These are phyloP conservation scores for Polyommatus icarus DNA, from an alignment of 2,888 invertebrate genomes.

Conservation along the genomic window DNA sequence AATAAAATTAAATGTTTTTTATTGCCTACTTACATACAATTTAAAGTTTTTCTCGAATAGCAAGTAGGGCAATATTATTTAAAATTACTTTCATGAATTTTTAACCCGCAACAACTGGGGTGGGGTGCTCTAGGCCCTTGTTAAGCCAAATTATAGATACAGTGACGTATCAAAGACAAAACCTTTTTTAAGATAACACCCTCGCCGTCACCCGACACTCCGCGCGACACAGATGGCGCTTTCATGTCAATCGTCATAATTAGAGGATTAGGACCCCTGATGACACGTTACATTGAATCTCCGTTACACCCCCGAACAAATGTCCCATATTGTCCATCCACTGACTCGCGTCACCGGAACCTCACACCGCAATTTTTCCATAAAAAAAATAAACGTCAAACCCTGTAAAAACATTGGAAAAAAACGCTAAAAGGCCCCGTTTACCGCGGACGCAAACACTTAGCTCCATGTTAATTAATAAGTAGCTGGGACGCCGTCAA, in stretches of 20 bases:
- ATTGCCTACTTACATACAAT: not conserved
- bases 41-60: not conserved
- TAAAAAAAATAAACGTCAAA: conserved; percentile 52
- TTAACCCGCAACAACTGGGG: not conserved
- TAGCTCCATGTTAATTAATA: conserved; percentile 78
- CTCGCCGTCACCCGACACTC: conserved; percentile 72
- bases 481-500: conserved; percentile 77
- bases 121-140: not conserved
- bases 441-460: conserved; percentile 80
- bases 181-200: conserved; percentile 32
- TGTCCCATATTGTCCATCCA: conserved; percentile 59
- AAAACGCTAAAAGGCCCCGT: conserved; percentile 78
- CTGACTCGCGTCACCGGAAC: conserved; percentile 53
- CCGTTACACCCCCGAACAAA: conserved; percentile 74
- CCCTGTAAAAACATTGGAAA: conserved; percentile 68
- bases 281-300: conserved; percentile 77
- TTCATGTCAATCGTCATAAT: conserved; percentile 80
- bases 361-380: conserved; percentile 30
- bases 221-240: conserved; percentile 74
- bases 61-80: not conserved
- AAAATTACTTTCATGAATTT: not conserved
- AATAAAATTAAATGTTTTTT: not conserved
- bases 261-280: conserved; percentile 78
- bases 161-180: conserved; percentile 22
- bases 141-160: conserved; percentile 25